Base-by-base conservation (phyloP, 1,140 invertebrate species). In the Monomorium pharaonis region DNA sequence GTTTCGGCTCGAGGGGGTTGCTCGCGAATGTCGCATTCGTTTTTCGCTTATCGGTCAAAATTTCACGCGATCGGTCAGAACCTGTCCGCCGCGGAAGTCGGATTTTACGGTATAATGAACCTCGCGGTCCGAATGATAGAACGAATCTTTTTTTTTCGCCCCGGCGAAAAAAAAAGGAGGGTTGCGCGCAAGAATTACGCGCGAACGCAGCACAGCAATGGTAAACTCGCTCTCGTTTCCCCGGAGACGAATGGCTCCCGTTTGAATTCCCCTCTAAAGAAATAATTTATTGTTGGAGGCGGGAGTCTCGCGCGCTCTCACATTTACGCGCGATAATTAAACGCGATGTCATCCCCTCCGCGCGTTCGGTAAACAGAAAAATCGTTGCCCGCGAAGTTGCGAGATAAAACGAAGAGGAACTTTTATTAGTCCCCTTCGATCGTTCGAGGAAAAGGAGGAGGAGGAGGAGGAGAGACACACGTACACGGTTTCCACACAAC, bases 21-120 rank as follows among this genome's bases (percentile, higher is more conserved):
- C 9, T 14, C 49, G n/a, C n/a, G n/a, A n/a, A n/a, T n/a, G 49
- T 27, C 33, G 33, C 16, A n/a, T 70, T 74, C 60, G 67, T 72
- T 72, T 72, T 56, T 72, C 84, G 47, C 58, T 30, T 47, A 51
- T 60, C 51, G 54, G 65, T 67, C 76, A 78, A 42, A 47, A 47
- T 83, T 72, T 74, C 67, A 58, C 51, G 54, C 78, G 67, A 60
- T 83, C 77, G 77, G 58, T 86, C 69, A 72, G 60, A 86, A 72
- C 56, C n/a, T 63, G 85, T 86, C 77, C 18, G 3, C 47, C n/a
- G 27, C 44, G 70, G 51, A 44, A 80, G 18, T 18, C 67, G 67
- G 51, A 47, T 83, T 72, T 83, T 58, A 83, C 78, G 51, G 67
- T 33, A 74, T 83, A 58, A 83, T 83, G 78, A 83, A 72, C 78